Conservation (phyloP, 2,113 vertebrate species). For the Osmerus mordax region DNA sequence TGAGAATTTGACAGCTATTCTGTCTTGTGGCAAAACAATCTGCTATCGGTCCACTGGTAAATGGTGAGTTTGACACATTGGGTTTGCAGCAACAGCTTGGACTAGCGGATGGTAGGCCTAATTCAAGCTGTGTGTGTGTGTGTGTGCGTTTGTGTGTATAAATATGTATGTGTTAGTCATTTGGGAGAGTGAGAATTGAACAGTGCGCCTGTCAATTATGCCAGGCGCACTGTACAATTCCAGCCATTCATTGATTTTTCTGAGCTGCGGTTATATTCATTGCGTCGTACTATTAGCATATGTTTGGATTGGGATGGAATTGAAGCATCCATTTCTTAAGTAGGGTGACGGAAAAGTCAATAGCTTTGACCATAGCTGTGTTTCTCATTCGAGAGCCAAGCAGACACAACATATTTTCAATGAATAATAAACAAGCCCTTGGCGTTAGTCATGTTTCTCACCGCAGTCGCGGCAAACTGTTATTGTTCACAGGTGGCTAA, state of each 20-base stretch:
- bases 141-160: background rate
- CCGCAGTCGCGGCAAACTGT: background rate
- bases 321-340: background rate
- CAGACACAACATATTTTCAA: background rate
- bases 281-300: background rate
- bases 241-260: constrained; percentile 2
- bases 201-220: background rate
- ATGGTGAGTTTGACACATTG: background rate
- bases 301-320: background rate
- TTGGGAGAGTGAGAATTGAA: background rate
- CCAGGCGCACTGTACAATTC: background rate
- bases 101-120: background rate
- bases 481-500: no score
- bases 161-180: background rate
- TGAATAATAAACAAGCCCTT: background rate
- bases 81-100: no score
- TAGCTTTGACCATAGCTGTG: constrained; percentile 4
- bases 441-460: background rate
- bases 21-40: background rate
- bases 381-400: background rate
- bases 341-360: constrained; percentile 7
- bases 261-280: background rate
- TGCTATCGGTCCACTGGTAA: background rate
- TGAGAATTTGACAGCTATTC: background rate
- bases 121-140: background rate